Conservation (phyloP, 2,797 vertebrate species). For the Myioborus miniatus region DNA sequence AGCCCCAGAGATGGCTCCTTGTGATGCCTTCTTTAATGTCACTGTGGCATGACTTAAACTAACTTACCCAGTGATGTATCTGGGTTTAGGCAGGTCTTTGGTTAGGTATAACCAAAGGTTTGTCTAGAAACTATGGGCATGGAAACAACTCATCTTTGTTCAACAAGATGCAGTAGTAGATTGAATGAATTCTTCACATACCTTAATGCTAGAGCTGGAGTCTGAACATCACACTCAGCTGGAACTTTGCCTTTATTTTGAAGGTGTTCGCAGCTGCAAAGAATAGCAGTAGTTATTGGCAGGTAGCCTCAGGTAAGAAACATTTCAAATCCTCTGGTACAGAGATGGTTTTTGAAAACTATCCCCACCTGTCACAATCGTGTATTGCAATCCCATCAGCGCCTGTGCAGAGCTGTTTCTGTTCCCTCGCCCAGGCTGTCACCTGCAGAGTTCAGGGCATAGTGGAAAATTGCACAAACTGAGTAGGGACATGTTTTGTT, state of each 20-base stretch:
- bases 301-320: constrained; percentile 52
- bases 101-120: not conserved
- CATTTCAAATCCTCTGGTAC: constrained; percentile 18
- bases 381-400: not conserved
- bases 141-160: not conserved
- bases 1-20: not conserved
- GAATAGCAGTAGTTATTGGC: not conserved
- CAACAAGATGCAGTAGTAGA: not conserved
- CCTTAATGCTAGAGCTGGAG: not conserved
- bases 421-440: not conserved
- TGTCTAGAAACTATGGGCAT: not conserved
- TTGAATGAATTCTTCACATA: not conserved
- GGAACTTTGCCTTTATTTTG: constrained; percentile 20
- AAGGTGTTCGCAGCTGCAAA: constrained; percentile 12
- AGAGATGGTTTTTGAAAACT: constrained; percentile 24
- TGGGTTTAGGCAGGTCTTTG: not conserved
- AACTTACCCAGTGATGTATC: not conserved
- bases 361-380: not conserved
- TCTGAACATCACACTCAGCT: not conserved
- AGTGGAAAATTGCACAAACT: not conserved
- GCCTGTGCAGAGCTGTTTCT: not conserved
- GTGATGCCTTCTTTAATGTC: not conserved
- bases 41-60: not conserved
- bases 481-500: constrained; percentile 16
- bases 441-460: constrained; percentile 21